A percentile compares a stretch with the other conserved stretches of the same genome.
These are phyloP conservation scores for Heliconius nattereri DNA, from an alignment of 1,140 invertebrate species.

Conservation along the genomic window DNA sequence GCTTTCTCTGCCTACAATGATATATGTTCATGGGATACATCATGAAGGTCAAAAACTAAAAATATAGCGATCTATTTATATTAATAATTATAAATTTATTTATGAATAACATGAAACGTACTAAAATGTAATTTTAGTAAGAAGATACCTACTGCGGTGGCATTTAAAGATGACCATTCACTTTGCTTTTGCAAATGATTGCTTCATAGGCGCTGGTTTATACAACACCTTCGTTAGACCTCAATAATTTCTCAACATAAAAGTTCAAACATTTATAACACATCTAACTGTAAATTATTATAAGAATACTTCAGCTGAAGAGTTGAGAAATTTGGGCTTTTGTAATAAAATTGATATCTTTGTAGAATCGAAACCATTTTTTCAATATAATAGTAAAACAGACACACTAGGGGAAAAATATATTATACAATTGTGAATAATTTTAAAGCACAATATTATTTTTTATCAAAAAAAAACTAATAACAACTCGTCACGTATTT, in stretches of 20 bases:
- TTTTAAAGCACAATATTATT: too few relatives aligned
- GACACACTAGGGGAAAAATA: background rate
- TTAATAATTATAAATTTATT: too few relatives aligned
- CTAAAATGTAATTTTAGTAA: background rate
- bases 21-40: background rate
- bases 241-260: slow-evolving; percentile 24
- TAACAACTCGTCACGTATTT: too few relatives aligned
- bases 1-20: too few relatives aligned
- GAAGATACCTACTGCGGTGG: slow-evolving; percentile 10
- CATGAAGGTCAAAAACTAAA: background rate
- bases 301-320: background rate
- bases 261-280: slow-evolving; percentile 4
- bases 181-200: slow-evolving; percentile 31
- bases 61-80: background rate
- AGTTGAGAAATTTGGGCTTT: background rate
- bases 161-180: slow-evolving; percentile 37
- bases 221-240: slow-evolving; percentile 16
- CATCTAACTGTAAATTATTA: background rate
- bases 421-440: background rate
- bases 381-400: too few relatives aligned
- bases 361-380: background rate
- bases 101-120: too few relatives aligned
- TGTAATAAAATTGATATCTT: background rate
- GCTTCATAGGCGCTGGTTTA: slow-evolving; percentile 22
- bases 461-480: too few relatives aligned